These are phyloP conservation scores for Globodera ellingtonae DNA, from an alignment of 1,140 invertebrate genomes.

Conservation along the genomic window DNA sequence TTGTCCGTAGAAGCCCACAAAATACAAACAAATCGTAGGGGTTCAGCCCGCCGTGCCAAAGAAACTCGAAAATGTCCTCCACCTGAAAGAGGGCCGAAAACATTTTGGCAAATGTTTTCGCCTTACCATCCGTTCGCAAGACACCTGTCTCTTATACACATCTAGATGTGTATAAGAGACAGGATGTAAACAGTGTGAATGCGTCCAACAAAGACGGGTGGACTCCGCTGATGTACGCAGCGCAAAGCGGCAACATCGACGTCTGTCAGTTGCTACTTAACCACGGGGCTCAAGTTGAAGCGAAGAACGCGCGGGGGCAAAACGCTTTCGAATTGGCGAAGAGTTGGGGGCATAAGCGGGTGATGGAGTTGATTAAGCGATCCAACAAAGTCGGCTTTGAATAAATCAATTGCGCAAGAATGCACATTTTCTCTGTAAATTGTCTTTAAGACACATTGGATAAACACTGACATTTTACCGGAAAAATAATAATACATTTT, in stretches of 20 bases:
- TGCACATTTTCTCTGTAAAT: conserved; percentile 1
- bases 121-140: conserved; percentile 45
- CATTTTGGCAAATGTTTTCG: neutral
- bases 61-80: conserved; percentile 65
- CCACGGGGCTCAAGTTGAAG: conserved; percentile 2
- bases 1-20: too few species aligned
- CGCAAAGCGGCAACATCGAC: conserved; percentile 12
- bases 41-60: conserved; percentile 63
- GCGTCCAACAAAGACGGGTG: conserved; percentile 3
- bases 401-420: neutral
- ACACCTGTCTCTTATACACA: too few species aligned
- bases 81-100: conserved; percentile 34
- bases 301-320: neutral
- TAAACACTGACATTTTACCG: conserved; percentile 1
- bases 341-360: conserved; percentile 12
- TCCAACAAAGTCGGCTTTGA: neutral
- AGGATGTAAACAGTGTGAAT: conserved; percentile 23
- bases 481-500: neutral
- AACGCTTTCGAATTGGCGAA: conserved; percentile 3
- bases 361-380: neutral
- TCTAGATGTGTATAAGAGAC: too few species aligned
- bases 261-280: conserved; percentile 7
- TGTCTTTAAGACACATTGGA: neutral
- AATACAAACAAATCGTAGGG: conserved; percentile 54
- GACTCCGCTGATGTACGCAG: conserved; percentile 27